phyloP scores from a whole-genome alignment of 2,797 vertebrate species.

The Linurgus olivaceus region DNA sequence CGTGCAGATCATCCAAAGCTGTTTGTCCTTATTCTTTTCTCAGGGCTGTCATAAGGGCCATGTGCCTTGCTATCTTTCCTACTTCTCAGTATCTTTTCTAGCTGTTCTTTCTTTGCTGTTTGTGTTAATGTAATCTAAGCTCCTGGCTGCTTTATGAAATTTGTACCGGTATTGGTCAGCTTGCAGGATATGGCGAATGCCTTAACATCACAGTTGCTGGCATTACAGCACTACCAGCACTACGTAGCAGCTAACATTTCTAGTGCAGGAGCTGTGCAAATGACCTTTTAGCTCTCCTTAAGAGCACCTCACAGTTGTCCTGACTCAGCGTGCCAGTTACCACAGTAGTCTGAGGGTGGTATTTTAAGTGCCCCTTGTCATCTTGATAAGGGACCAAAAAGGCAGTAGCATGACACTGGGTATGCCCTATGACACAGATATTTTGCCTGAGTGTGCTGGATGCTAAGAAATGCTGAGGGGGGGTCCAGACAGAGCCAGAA shows the following conservation, averaged over 20 bases:
- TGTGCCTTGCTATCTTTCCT: not conserved
- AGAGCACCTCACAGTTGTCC: not conserved
- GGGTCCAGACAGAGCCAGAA: not conserved
- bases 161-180: not conserved
- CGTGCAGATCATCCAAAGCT: not conserved
- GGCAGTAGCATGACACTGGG: not conserved
- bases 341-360: not conserved
- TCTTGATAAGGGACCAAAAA: constrained; percentile 6
- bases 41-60: not conserved
- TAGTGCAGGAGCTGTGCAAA: not conserved
- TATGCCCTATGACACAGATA: not conserved
- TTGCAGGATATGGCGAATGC: not conserved
- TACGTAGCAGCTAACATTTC: not conserved
- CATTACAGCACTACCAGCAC: not conserved
- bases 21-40: not conserved
- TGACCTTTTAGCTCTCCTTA: constrained; percentile 27
- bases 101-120: not conserved
- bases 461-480: not conserved
- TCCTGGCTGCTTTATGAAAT: not conserved
- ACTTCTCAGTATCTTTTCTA: not conserved
- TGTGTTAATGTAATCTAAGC: not conserved
- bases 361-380: not conserved
- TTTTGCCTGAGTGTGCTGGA: not conserved
- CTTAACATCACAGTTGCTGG: not conserved
- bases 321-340: not conserved